phyloP scores from a whole-genome alignment of 2,113 vertebrate species.

The Tenrec ecaudatus region DNA sequence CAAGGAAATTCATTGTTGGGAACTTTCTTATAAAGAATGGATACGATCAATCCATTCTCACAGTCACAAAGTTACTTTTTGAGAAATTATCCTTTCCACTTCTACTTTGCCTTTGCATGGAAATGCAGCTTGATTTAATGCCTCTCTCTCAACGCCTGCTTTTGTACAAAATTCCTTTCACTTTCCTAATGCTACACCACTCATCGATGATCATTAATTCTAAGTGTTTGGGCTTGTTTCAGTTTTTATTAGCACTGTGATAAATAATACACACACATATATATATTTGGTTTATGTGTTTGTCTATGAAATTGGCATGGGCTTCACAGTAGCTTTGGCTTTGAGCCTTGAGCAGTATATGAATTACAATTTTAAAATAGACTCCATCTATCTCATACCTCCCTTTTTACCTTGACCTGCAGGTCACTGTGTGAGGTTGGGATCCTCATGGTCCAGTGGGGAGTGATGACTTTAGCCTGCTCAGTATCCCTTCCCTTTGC shows the following conservation, averaged over 20 bases:
- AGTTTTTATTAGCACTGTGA: constrained; percentile 53
- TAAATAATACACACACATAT: constrained; percentile 38
- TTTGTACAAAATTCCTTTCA: constrained; percentile 56
- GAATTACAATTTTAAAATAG: constrained; percentile 6
- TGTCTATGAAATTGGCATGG: constrained; percentile 45
- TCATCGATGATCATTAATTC: constrained; percentile 46
- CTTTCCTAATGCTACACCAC: constrained; percentile 2
- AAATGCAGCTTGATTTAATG: constrained; percentile 50
- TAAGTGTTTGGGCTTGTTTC: neutral
- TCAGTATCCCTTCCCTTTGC: neutral
- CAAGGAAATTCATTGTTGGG: constrained; percentile 77
- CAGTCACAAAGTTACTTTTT: constrained; percentile 69
- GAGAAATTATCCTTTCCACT: constrained; percentile 73
- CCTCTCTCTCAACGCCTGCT: neutral
- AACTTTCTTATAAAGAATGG: constrained; percentile 72
- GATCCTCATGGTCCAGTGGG: neutral
- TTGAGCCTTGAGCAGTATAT: neutral
- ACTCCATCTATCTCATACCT: neutral
- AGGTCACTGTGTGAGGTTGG: neutral
- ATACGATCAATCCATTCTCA: constrained; percentile 46
- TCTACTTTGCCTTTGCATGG: constrained; percentile 66
- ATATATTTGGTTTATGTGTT: constrained; percentile 41
- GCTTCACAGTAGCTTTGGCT: neutral
- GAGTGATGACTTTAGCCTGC: neutral
- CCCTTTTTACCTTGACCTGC: constrained; percentile 18